phyloP scores from a whole-genome alignment of 2,797 vertebrate genomes.

The Ptychadena robeensis region DNA sequence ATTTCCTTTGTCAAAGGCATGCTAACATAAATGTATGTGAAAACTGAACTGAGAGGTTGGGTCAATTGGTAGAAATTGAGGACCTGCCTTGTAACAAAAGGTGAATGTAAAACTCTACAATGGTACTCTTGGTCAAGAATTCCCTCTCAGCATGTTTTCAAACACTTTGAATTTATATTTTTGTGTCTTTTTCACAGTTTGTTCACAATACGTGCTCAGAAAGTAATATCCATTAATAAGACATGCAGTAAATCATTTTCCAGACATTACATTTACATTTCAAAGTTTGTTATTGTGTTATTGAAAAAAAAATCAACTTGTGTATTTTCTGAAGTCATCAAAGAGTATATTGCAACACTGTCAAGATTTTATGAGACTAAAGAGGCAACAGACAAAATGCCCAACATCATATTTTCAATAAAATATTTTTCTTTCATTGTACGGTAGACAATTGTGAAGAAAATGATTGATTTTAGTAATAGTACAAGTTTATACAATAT shows the following conservation, averaged over 20 bases:
- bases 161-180: background rate
- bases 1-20: no score
- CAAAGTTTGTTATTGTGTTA: constrained; percentile 1
- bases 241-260: background rate
- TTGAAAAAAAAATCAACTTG: constrained; percentile 6
- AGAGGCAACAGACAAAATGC: background rate
- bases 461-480: background rate
- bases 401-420: background rate
- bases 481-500: background rate
- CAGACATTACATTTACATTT: background rate
- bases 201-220: background rate
- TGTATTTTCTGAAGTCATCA: background rate
- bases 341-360: background rate
- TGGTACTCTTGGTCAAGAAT: background rate
- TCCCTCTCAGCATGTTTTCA: background rate
- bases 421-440: background rate
- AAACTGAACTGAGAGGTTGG: no score
- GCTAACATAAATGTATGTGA: no score
- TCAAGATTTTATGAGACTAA: background rate
- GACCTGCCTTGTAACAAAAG: background rate
- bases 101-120: background rate
- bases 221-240: background rate
- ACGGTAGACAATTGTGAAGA: background rate
- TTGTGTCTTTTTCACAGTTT: background rate
- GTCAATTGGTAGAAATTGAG: no score